Conservation (phyloP, 2,797 vertebrate species). For the Melanotaenia boesemani region DNA sequence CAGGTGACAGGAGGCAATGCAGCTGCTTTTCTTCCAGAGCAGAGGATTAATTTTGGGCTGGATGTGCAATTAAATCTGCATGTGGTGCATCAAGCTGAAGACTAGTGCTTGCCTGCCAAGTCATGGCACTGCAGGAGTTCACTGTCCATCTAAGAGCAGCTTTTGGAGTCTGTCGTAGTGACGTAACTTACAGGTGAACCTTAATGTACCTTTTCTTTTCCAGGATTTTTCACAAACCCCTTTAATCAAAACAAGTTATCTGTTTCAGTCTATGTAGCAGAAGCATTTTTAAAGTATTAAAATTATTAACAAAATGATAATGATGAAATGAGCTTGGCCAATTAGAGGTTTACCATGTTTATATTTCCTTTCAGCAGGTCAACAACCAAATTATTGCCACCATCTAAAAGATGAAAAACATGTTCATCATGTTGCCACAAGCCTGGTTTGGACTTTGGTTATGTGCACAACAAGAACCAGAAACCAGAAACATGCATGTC, state of each 20-base stretch:
- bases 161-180: not conserved
- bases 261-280: not conserved
- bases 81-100: conserved; percentile 18
- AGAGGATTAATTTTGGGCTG: conserved; percentile 48
- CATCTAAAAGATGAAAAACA: not conserved
- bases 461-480: not conserved
- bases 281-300: not conserved
- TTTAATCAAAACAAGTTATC: no score
- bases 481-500: not conserved
- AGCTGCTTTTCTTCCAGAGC: conserved; percentile 37
- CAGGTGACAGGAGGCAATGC: conserved; percentile 52
- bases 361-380: no score
- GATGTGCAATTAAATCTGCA: conserved; percentile 36
- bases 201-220: no score
- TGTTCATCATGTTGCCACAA: not conserved
- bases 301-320: not conserved
- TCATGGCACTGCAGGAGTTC: conserved; percentile 22
- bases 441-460: not conserved
- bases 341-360: not conserved
- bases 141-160: conserved; percentile 22
- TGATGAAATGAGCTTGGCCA: not conserved
- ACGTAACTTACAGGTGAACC: not conserved
- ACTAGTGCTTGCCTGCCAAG: conserved; percentile 23
- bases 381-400: not conserved
- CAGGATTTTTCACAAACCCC: no score